Evolutionary conservation across 2,888 invertebrate genomes (phyloP).

Genomic region (Eupithecia vulgata): DNA sequence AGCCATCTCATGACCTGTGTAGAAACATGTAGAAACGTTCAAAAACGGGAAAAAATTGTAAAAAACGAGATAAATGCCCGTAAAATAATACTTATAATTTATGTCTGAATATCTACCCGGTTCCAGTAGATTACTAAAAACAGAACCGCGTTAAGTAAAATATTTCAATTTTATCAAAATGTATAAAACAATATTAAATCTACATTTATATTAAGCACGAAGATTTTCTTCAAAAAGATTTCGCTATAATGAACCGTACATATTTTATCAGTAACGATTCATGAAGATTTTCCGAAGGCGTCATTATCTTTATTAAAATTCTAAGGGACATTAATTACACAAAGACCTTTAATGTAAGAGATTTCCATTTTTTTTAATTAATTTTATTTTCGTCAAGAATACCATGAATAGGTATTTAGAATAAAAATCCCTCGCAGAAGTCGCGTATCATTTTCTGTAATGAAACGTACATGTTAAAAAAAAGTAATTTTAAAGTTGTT

Average conservation of each 20-base stretch:
- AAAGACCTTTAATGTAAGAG: conserved; percentile 30
- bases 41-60: too few relatives aligned
- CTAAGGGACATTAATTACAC: conserved; percentile 31
- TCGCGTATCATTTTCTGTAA: background rate
- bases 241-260: background rate
- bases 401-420: conserved; percentile 7
- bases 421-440: background rate
- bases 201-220: background rate
- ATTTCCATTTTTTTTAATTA: conserved; percentile 36
- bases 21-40: too few relatives aligned
- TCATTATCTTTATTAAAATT: conserved; percentile 35
- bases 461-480: too few relatives aligned
- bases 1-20: too few relatives aligned
- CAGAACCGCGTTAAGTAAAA: background rate
- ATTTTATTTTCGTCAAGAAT: conserved; percentile 30
- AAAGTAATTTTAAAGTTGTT: too few relatives aligned
- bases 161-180: background rate
- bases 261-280: conserved; percentile 13
- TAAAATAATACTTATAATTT: too few relatives aligned
- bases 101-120: background rate
- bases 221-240: conserved; percentile 4
- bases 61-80: too few relatives aligned
- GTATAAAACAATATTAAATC: background rate
- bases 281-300: conserved; percentile 13
- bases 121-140: conserved; percentile 2